Percentiles rank a stretch among this genome's conserved stretches.
These are phyloP conservation scores for Chrosomus eos DNA, from an alignment of 2,797 vertebrate species.

Conservation along the genomic window DNA sequence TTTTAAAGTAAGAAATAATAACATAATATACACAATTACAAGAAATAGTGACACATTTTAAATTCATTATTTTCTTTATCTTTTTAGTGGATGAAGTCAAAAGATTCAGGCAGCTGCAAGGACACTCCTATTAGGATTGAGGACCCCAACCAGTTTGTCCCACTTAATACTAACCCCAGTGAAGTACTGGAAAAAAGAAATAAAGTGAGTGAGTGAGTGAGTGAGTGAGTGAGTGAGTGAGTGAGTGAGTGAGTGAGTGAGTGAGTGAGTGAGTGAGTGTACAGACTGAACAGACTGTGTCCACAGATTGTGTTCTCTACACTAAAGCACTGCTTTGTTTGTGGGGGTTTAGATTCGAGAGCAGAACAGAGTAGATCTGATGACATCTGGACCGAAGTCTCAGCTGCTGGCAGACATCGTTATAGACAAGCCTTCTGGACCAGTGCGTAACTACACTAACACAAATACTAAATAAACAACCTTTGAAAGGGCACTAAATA, in stretches of 20 bases:
- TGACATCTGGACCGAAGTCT: constrained; percentile 93
- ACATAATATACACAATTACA: background rate
- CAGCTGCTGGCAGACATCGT: constrained; percentile 92
- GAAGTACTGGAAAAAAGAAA: constrained; percentile 94
- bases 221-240: constrained; percentile 69
- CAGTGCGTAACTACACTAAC: constrained; percentile 64
- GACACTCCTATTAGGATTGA: constrained; percentile 96
- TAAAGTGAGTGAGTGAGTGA: constrained; percentile 75
- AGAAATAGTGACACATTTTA: background rate
- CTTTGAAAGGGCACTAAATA: background rate
- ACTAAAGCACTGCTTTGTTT: constrained; percentile 19
- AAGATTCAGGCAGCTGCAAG: constrained; percentile 83
- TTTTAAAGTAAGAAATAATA: background rate
- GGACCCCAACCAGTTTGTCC: constrained; percentile 97
- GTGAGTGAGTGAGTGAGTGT: constrained; percentile 69
- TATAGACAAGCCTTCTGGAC: constrained; percentile 89
- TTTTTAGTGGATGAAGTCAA: constrained; percentile 93
- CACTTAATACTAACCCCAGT: constrained; percentile 92
- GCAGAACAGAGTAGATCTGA: constrained; percentile 90
- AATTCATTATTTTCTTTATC: constrained; percentile 8
- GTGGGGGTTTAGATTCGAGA: constrained; percentile 86
- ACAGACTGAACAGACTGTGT: constrained; percentile 18
- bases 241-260: constrained; percentile 70
- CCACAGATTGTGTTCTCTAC: constrained; percentile 32
- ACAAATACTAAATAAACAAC: background rate